These are phyloP conservation scores for Cancer borealis DNA, from an alignment of 2,888 invertebrate genomes.

Conservation along the genomic window DNA sequence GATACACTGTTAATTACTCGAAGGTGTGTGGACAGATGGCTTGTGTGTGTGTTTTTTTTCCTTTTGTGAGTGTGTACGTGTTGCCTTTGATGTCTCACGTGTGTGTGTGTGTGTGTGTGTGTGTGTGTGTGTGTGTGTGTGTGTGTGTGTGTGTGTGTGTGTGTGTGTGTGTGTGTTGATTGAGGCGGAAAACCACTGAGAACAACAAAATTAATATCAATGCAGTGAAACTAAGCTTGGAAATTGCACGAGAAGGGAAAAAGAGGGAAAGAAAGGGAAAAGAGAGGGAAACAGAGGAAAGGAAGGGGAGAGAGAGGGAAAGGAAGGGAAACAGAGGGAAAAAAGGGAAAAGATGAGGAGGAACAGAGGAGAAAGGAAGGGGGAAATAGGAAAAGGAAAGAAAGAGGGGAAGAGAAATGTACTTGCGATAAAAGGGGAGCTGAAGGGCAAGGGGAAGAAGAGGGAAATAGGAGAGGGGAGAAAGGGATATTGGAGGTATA, in stretches of 20 bases:
- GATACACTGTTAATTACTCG: background rate
- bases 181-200: background rate
- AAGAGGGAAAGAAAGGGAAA: background rate
- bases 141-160: background rate
- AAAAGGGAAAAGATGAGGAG: background rate
- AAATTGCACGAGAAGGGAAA: background rate
- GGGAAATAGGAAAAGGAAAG: background rate
- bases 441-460: background rate
- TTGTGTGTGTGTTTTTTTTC: background rate
- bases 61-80: background rate
- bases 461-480: background rate
- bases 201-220: background rate
- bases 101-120: background rate
- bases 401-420: background rate
- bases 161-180: background rate
- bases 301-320: too few species aligned
- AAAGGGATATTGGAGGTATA: background rate
- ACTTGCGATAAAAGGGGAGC: background rate
- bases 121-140: background rate
- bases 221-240: background rate
- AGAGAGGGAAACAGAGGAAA: background rate
- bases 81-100: background rate
- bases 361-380: background rate
- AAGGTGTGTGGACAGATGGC: background rate
- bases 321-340: background rate